Evolutionary conservation across 2,888 invertebrate genomes (phyloP).

Genomic region (Eupithecia vulgata): DNA sequence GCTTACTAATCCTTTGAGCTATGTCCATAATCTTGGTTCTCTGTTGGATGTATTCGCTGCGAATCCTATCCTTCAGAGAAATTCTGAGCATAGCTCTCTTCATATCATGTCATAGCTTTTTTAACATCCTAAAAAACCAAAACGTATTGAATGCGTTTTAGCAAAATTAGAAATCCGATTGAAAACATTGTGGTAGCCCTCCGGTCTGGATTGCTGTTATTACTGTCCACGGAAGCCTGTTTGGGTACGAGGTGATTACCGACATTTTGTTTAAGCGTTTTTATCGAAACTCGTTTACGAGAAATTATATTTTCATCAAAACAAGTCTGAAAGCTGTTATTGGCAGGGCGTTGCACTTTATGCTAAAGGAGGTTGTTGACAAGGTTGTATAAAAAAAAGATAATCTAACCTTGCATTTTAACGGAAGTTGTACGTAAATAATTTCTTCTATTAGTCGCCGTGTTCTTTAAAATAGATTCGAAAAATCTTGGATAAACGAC

Average conservation of each 20-base stretch:
- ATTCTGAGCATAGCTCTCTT: too few relatives aligned
- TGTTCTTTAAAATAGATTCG: too few relatives aligned
- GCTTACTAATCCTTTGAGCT: too few relatives aligned
- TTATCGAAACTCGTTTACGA: slow-evolving; percentile 42
- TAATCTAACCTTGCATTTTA: background rate
- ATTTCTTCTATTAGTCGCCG: too few relatives aligned
- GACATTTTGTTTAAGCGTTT: slow-evolving; percentile 51
- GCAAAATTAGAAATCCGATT: slow-evolving; percentile 7
- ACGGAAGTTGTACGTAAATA: too few relatives aligned
- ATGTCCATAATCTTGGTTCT: too few relatives aligned
- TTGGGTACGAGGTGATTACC: slow-evolving; percentile 47
- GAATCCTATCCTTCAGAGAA: too few relatives aligned
- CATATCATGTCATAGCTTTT: too few relatives aligned
- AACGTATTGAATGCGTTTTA: background rate
- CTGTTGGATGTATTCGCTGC: too few relatives aligned
- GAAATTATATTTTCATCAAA: slow-evolving; percentile 33
- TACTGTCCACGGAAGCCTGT: slow-evolving; percentile 52
- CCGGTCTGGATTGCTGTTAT: slow-evolving; percentile 55
- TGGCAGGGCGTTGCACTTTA: slow-evolving; percentile 13
- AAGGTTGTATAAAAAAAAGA: background rate
- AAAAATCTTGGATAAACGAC: too few relatives aligned
- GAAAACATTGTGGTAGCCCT: slow-evolving; percentile 20
- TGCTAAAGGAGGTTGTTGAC: background rate
- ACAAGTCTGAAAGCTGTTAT: slow-evolving; percentile 28
- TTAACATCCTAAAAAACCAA: background rate